Evolutionary conservation across 2,797 vertebrate genomes (phyloP), one percentile per base, ranked within the genome.

Genomic region (Poecilia velifera): DNA sequence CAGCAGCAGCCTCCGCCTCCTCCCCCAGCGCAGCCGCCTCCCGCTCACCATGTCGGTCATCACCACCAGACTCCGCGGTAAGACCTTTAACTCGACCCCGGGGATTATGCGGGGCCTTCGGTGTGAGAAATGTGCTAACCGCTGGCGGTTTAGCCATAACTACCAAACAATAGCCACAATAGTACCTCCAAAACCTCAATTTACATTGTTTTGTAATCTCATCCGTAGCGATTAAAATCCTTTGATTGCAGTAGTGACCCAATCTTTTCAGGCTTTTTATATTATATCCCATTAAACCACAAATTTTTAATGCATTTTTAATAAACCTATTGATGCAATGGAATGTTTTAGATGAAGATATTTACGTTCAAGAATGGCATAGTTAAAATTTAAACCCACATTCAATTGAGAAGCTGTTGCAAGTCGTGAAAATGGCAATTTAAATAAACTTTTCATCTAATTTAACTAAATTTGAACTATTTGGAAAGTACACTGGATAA

Each of bases 51-150:
- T 93, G 95, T 96, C 31, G 43, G 87, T 53, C 96, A 96, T 62
- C 93, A 97, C 78, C 96, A 96, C 80, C 97, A 94, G 88, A 76
- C 93, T 80, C 92, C 91, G 84, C 95, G 97, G 97, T 98, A 95
- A 96, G 95, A 71, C 46, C 71, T 22, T 43, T 25, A 86, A 96
- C 88, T 89, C 88, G 81, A 90, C 77, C 39, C 81, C 72, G 78
- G 55, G 92, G 91, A 90, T 91, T 6, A 51, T 47, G 18, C 20
- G 22, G 64, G 93, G 90, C 90, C 91, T 84, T 77, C 70, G 10
- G 36, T 72, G 31, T 79, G 3, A 80, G 25, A 6, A 10, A 4
- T 43, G 51, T 41, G 28, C 45, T 51, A 71, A 20, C n/a, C 31
- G 76, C 12, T 1, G 25, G 46, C 10, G 25, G 20, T 14, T 64